A percentile compares a stretch with the other conserved stretches of the same genome.
phyloP scores from a whole-genome alignment of 2,113 vertebrate genomes.

The Phalacrocorax brasilianus region DNA sequence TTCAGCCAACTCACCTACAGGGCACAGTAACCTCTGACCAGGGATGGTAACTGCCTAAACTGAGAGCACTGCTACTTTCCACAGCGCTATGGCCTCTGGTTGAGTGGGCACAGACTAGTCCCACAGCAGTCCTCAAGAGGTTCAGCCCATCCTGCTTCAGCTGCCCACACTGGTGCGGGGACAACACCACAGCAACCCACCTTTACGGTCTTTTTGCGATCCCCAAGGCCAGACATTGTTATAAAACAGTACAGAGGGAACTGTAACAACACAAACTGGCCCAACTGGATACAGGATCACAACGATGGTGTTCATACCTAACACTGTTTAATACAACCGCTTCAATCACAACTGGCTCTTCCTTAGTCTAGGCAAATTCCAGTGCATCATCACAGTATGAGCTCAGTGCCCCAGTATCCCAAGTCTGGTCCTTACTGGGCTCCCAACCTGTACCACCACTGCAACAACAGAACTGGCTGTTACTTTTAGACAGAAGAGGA shows the following conservation, averaged over 20 bases:
- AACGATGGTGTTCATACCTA: neutral
- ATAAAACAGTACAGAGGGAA: neutral
- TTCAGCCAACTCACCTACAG: neutral
- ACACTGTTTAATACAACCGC: neutral
- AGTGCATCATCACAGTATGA: fast-evolving
- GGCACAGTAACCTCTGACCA: neutral
- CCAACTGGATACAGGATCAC: too few species aligned
- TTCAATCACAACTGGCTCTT: neutral
- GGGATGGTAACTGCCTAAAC: fast-evolving
- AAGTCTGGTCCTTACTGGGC: neutral
- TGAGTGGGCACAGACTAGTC: neutral
- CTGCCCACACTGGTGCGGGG: neutral
- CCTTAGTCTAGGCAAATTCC: neutral
- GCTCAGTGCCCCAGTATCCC: neutral
- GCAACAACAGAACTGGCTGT: neutral
- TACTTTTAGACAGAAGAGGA: neutral
- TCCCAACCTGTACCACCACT: neutral
- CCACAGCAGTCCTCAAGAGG: neutral
- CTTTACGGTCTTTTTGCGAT: neutral
- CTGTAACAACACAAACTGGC: neutral
- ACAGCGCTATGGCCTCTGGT: neutral
- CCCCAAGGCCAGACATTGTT: neutral
- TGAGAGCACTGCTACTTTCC: neutral
- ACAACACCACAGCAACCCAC: neutral
- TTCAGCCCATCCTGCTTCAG: neutral